Conservation (phyloP, 2,797 vertebrate genomes). For the Etheostoma perlongum region DNA sequence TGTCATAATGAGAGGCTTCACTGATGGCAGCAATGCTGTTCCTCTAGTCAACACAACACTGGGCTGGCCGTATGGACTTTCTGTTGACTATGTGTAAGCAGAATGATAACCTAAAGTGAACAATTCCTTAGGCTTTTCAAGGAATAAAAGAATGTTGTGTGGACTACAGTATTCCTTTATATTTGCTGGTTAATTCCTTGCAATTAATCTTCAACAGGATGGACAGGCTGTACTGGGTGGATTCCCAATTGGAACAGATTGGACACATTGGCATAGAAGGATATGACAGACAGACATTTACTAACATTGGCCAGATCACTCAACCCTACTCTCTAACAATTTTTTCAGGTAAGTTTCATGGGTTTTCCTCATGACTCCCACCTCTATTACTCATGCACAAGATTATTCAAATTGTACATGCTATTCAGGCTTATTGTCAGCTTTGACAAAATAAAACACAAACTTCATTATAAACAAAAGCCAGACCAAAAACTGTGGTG, state of each 20-base stretch:
- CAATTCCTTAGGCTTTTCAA: background rate
- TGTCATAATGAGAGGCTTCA: slow-evolving; percentile 78
- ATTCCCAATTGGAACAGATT: slow-evolving; percentile 77
- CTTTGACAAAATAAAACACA: slow-evolving; percentile 1
- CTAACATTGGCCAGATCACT: slow-evolving; percentile 82
- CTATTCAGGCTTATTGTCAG: background rate
- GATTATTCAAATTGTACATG: background rate
- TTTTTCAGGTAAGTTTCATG: slow-evolving; percentile 71
- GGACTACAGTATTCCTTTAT: background rate
- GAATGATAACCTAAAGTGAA: background rate
- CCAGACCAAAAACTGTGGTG: background rate
- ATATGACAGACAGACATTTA: slow-evolving; percentile 75
- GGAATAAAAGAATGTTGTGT: background rate
- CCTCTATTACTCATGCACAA: background rate
- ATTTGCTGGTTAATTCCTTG: background rate
- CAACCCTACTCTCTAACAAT: slow-evolving; percentile 81
- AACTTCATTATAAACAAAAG: background rate
- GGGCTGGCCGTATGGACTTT: slow-evolving; percentile 81
- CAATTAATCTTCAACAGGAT: slow-evolving; percentile 57
- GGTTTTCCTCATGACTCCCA: background rate
- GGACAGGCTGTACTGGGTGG: slow-evolving; percentile 84
- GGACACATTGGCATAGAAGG: slow-evolving; percentile 76
- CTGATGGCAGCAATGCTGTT: slow-evolving; percentile 81
- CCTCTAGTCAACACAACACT: slow-evolving; percentile 84
- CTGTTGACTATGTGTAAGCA: slow-evolving; percentile 81